Evolutionary conservation across 1,140 invertebrate species (phyloP).

Genomic region (Globodera rostochiensis): DNA sequence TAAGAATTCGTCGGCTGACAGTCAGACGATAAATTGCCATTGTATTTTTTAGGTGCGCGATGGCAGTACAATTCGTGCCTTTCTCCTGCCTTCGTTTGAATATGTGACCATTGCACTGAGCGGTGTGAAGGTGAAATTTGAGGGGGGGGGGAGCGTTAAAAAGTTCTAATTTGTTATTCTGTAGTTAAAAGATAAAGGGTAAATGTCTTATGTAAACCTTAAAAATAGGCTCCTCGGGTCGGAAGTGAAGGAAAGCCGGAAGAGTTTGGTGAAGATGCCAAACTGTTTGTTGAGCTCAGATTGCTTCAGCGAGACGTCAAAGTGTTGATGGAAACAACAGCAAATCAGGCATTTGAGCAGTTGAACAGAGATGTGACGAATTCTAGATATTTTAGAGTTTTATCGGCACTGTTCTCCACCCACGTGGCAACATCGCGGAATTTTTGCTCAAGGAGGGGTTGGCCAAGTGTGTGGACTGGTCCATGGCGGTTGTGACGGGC

Average conservation of each 20-base stretch:
- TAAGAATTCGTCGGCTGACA: no score
- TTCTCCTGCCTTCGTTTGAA: constrained; percentile 82
- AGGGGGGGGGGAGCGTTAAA: background rate
- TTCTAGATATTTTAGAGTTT: constrained; percentile 71
- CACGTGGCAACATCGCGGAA: constrained; percentile 92
- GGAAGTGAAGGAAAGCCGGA: constrained; percentile 73
- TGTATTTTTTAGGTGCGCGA: constrained; percentile 92
- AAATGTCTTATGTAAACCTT: background rate
- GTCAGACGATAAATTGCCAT: constrained; percentile 69
- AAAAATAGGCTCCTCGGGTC: constrained; percentile 68
- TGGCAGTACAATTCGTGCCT: constrained; percentile 87
- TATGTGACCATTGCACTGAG: constrained; percentile 90
- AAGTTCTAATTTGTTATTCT: background rate
- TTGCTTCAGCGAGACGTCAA: constrained; percentile 90
- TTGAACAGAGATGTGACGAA: background rate
- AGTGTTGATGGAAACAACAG: constrained; percentile 85
- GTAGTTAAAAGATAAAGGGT: constrained; percentile 68
- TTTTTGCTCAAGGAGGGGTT: constrained; percentile 85
- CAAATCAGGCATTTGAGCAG: constrained; percentile 72
- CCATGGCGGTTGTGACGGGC: constrained; percentile 77
- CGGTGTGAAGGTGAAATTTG: constrained; percentile 75
- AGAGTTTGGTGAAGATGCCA: constrained; percentile 79
- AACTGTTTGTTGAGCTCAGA: constrained; percentile 85
- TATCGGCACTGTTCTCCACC: constrained; percentile 90
- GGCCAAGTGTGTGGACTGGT: constrained; percentile 93